Conservation (phyloP, 2,797 vertebrate species). For the Oceanodroma leucorhoa region DNA sequence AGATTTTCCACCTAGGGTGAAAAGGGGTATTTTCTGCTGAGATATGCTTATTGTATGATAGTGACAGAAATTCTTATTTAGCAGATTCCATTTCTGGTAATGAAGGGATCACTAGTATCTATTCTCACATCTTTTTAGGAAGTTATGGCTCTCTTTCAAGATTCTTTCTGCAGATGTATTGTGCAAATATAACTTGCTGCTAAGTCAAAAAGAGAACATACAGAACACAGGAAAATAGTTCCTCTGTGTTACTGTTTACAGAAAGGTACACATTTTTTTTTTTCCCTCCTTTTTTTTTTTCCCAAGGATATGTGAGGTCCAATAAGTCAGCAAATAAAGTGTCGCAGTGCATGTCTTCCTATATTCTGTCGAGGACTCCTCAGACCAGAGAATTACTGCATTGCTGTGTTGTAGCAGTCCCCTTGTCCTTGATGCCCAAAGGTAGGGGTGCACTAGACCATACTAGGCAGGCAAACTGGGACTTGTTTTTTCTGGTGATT, state of each 20-base stretch:
- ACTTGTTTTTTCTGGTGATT: background rate
- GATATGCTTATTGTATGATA: fast-evolving
- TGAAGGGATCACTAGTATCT: background rate
- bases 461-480: background rate
- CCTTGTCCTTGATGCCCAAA: background rate
- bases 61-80: background rate
- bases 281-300: background rate
- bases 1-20: background rate
- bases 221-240: background rate
- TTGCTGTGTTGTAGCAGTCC: background rate
- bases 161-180: background rate
- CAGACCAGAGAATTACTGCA: background rate
- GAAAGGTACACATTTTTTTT: background rate
- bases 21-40: background rate
- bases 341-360: background rate
- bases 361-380: background rate
- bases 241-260: background rate
- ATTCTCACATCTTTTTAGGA: background rate
- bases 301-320: background rate
- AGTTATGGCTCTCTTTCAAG: background rate
- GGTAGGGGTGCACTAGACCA: background rate
- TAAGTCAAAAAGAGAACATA: background rate
- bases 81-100: background rate
- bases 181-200: background rate
- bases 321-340: background rate